phyloP scores from a whole-genome alignment of 2,797 vertebrate species.

The Notolepis coatsorum region DNA sequence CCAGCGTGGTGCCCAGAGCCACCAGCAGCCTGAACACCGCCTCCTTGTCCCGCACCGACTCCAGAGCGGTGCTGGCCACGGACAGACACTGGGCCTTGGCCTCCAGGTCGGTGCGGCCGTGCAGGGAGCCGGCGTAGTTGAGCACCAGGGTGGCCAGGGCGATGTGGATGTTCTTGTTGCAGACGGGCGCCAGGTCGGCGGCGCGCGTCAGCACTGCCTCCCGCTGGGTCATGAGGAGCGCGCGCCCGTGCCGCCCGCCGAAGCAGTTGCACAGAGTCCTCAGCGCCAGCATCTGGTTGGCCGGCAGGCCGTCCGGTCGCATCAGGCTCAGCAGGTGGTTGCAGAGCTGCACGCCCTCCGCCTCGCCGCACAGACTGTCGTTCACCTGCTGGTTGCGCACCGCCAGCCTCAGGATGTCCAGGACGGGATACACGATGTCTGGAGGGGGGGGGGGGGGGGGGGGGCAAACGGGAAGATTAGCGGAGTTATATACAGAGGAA shows the following conservation, averaged over 20 bases:
- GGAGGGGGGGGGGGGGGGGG: slow-evolving; percentile 4
- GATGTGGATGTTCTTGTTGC: slow-evolving; percentile 96
- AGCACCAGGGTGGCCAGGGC: slow-evolving; percentile 94
- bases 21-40: slow-evolving; percentile 97
- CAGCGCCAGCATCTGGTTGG: slow-evolving; percentile 96
- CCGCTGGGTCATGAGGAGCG: slow-evolving; percentile 91
- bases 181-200: slow-evolving; percentile 86
- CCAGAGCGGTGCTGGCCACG: slow-evolving; percentile 91
- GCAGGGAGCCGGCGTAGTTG: slow-evolving; percentile 93
- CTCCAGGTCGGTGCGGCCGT: slow-evolving; percentile 89
- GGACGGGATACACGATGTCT: slow-evolving; percentile 97
- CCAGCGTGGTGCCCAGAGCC: slow-evolving; percentile 94
- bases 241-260: slow-evolving; percentile 83
- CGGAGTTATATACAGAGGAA: too few relatives aligned
- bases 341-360: slow-evolving; percentile 89
- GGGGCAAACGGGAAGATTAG: too few relatives aligned
- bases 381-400: slow-evolving; percentile 94
- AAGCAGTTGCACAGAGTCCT: slow-evolving; percentile 98
- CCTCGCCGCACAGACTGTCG: slow-evolving; percentile 91
- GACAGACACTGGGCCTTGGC: slow-evolving; percentile 97
- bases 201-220: slow-evolving; percentile 90
- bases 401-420: slow-evolving; percentile 95
- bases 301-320: slow-evolving; percentile 88
- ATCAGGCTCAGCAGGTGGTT: slow-evolving; percentile 92
- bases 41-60: slow-evolving; percentile 96